A percentile compares a stretch with the other conserved stretches of the same genome.
These are phyloP conservation scores for Leistus spinibarbis DNA, from an alignment of 2,888 invertebrate species.

Conservation along the genomic window DNA sequence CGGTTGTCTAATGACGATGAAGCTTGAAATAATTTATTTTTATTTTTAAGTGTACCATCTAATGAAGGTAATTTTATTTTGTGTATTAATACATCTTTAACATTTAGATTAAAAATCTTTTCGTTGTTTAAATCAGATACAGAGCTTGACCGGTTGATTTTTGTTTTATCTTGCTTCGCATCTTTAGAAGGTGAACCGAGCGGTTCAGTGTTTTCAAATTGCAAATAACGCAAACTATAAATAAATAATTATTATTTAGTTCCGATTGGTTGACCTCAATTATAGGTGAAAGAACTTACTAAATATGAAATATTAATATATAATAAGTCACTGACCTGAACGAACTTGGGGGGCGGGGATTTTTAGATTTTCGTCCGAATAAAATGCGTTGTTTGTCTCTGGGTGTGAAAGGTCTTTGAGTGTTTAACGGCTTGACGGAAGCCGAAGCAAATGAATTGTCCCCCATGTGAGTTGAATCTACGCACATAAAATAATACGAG, in stretches of 20 bases:
- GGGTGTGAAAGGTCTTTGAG: slow-evolving; percentile 86
- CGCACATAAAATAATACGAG: not conserved
- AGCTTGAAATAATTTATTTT: slow-evolving; percentile 55
- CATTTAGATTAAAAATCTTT: slow-evolving; percentile 54
- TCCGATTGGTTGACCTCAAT: not conserved
- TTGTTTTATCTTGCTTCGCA: slow-evolving; percentile 38
- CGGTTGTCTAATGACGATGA: slow-evolving; percentile 56
- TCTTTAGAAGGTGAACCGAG: slow-evolving; percentile 44
- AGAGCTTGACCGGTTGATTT: slow-evolving; percentile 50
- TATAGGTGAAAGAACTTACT: not conserved
- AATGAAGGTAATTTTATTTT: slow-evolving; percentile 64
- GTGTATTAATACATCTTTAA: slow-evolving; percentile 50
- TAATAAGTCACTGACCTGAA: slow-evolving; percentile 65
- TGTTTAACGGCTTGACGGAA: slow-evolving; percentile 67
- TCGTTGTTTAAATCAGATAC: slow-evolving; percentile 53
- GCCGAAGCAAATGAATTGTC: slow-evolving; percentile 52
- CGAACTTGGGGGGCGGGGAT: slow-evolving; percentile 74
- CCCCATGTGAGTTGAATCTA: slow-evolving; percentile 52
- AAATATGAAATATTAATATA: not conserved
- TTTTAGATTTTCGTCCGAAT: slow-evolving; percentile 66
- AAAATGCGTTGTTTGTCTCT: slow-evolving; percentile 78
- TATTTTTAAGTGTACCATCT: slow-evolving; percentile 58
- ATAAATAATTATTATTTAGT: slow-evolving; percentile 21
- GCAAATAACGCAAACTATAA: slow-evolving; percentile 69
- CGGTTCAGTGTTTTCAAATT: slow-evolving; percentile 58